Conservation (phyloP, 1,140 invertebrate species). For the Eciton burchellii region DNA sequence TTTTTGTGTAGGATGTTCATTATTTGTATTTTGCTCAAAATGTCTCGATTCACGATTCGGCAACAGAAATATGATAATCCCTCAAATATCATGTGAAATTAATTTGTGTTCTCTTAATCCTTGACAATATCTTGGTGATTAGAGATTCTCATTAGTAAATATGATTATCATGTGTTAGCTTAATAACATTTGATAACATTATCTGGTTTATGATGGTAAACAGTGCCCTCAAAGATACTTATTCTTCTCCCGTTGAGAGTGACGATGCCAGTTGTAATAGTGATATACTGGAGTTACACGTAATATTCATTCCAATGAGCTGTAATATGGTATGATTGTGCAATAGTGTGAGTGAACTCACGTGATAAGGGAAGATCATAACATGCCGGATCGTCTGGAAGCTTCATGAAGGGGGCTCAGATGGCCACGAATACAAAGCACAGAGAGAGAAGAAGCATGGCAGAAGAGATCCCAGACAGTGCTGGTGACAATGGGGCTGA, state of each 20-base stretch:
- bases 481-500: constrained; percentile 83
- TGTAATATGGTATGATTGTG: constrained; percentile 72
- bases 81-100: neutral
- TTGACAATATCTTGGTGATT: neutral
- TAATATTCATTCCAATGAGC: constrained; percentile 27
- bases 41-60: neutral
- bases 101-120: neutral
- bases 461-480: constrained; percentile 83
- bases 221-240: too few species aligned
- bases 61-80: neutral
- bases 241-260: neutral
- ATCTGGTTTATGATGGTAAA: too few species aligned
- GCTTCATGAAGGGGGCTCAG: constrained; percentile 85
- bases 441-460: constrained; percentile 86
- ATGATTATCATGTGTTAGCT: too few species aligned
- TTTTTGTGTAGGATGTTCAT: constrained; percentile 46
- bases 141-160: too few species aligned
- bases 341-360: constrained; percentile 84
- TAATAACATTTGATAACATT: too few species aligned
- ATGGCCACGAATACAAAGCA: constrained; percentile 86
- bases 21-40: neutral
- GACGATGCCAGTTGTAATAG: neutral
- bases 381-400: constrained; percentile 83
- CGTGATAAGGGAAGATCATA: constrained; percentile 84
- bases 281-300: neutral